Conservation (phyloP, 2,797 vertebrate genomes). For the Pachyuromys duprasi region DNA sequence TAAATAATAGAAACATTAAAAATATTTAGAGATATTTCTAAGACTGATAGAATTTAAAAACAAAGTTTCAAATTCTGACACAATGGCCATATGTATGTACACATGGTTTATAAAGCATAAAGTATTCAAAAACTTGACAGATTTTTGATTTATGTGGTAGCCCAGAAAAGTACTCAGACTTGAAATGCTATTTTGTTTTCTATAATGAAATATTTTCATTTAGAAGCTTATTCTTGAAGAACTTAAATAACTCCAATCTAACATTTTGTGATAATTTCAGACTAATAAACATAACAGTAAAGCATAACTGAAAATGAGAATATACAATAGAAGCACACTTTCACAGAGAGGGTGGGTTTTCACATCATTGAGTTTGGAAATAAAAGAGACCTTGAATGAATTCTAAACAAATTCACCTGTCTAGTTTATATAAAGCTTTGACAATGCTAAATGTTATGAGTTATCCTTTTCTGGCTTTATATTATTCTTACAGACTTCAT, state of each 20-base stretch:
- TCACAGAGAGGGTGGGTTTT: not conserved
- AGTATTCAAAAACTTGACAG: not conserved
- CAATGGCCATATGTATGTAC: not conserved
- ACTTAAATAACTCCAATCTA: not conserved
- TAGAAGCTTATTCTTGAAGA: not conserved
- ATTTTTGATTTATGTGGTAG: not conserved
- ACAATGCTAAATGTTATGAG: not conserved
- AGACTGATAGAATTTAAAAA: not conserved
- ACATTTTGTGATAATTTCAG: not conserved
- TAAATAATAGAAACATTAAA: too few relatives aligned
- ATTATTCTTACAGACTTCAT: not conserved
- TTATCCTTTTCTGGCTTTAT: too few relatives aligned
- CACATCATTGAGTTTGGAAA: not conserved
- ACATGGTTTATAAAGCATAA: not conserved
- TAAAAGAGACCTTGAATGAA: not conserved
- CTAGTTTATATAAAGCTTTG: not conserved
- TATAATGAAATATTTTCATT: not conserved
- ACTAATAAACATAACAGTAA: not conserved
- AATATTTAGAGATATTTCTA: not conserved
- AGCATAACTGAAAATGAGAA: not conserved
- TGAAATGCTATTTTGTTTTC: not conserved
- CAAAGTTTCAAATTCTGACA: not conserved
- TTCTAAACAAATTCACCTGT: not conserved
- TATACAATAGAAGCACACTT: not conserved
- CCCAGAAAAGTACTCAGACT: not conserved